Evolutionary conservation across 2,113 vertebrate species (phyloP), one percentile per base, ranked within the genome.

Genomic region (Actinemys pallida): DNA sequence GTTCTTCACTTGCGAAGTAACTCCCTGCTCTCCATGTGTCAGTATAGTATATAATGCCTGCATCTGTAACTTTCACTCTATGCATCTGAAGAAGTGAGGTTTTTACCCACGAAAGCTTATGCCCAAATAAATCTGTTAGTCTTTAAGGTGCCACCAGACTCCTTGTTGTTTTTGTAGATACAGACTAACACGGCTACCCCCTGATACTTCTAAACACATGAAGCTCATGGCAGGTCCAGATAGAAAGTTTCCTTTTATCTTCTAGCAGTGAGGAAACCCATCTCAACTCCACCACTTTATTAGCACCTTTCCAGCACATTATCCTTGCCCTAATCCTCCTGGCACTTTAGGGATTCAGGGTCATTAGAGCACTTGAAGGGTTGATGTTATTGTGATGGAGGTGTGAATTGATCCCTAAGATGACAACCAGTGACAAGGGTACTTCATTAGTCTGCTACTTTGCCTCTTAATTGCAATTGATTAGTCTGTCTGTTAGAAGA

Each of bases 331-430:
- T 98, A 97, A 98, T 98, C 97, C 97, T 93, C 87, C 92, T 92
- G 81, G 83, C 95, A 96, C 90, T 97, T 98, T 96, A 98, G 98
- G 98, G 98, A 99, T 98, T 98, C 95, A 97, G 97, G 98, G 98
- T 98, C 98, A 98, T 99, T 99, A 99, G 98, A 98, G 98, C 95
- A 35, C 94, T 97, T 97, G 98, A 99, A 96, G 98, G 97, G 98
- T 98, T 97, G 97, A 98, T 98, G 98, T 98, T 96, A 98, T 98
- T 98, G 98, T 99, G 50, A 94, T 97, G 89, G 97, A 98, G 98
- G 98, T 96, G 98, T 98, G 98, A 99, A 99, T 98, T 99, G 99
- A 99, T 99, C 98, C 98, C 98, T 97, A 98, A 99, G 98, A 98
- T 98, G 98, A 98, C 98, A 98, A 99, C 98, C 98, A 98, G 98